Percentiles rank a stretch among this genome's conserved stretches.
Conservation (phyloP, 2,888 invertebrate genomes). For the Dolomedes plantarius region DNA sequence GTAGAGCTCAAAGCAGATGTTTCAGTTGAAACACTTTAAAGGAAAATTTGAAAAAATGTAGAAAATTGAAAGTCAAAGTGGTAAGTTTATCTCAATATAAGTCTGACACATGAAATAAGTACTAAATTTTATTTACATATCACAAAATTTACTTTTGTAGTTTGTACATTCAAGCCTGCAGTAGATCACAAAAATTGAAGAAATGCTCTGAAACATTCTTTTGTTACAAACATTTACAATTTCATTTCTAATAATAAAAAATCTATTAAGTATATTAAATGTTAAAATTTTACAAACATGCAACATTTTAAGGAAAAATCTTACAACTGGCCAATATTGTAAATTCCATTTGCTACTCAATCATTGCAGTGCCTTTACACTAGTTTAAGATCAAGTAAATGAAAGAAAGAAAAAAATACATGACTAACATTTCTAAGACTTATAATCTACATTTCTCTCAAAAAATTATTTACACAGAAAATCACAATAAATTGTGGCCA, state of each 20-base stretch:
- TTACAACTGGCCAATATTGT: constrained; percentile 13
- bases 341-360: not conserved
- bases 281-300: constrained; percentile 6
- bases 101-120: constrained; percentile 7
- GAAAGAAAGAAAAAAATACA: constrained; percentile 41
- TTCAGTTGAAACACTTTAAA: too few relatives aligned
- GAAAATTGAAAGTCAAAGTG: too few relatives aligned
- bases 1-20: too few relatives aligned
- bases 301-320: not conserved
- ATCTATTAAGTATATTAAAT: not conserved
- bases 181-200: not conserved
- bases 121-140: constrained; percentile 18
- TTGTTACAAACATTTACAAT: not conserved
- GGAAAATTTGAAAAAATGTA: too few relatives aligned
- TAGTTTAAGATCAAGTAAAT: constrained; percentile 44
- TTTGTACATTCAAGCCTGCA: not conserved
- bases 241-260: constrained; percentile 1
- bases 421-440: constrained; percentile 62
- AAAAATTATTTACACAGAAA: constrained; percentile 65
- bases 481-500: constrained; percentile 69
- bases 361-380: not conserved
- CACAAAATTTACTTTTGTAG: not conserved
- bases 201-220: constrained; percentile 2
- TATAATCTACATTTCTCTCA: constrained; percentile 65
- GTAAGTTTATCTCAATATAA: too few relatives aligned